Base-by-base conservation (phyloP, 2,113 vertebrate genomes). In the Myanophis thanlyinensis region DNA sequence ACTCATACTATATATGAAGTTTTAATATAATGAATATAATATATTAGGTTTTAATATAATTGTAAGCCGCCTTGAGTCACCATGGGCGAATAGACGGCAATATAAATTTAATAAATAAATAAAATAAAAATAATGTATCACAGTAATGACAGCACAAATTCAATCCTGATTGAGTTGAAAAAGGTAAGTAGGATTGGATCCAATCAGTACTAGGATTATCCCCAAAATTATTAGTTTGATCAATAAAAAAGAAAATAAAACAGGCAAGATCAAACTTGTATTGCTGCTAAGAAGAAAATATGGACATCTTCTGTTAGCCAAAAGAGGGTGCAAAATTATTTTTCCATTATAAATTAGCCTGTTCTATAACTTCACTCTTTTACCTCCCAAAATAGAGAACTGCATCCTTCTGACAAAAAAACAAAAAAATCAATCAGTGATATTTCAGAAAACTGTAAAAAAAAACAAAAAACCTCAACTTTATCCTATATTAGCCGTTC, bases 401-500 rank as follows among this genome's bases (percentile, higher is more conserved):
- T 51, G 89, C 27, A 44, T 92, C 3, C 56, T 92, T 23, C 22
- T 35, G 54, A 7, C 13, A 4, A 1, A 40, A 40, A 35, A 73
- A 56, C 12, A 1, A 40, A 40, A 35, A 73, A 56, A 20, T 35
- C 6, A 80, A 52, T 5, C 8, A 27, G 3, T 30, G 4, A 3
- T 4, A 30, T 20, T 9, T 0, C 22, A 9, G 30, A 88, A 56
- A 22, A 92, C 0, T 35, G 89, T 30, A 9, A 23, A 67, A 80
- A 23, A 18, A 59, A 54, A 53, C 3, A 20, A 53, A 54, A 23
- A 8, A 0, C 0, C 20, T 9, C 59, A 18, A 89, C 47, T 25
- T 87, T n/a, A 0, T 25, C 8, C 23, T 0, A 0, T 54, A 90
- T 35, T 18, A 15, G 91, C 52, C 0, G 35, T 6, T 18, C 51